Conservation (phyloP, 35 echinoderm and acorn worm genomes). For the Anneissia japonica region DNA sequence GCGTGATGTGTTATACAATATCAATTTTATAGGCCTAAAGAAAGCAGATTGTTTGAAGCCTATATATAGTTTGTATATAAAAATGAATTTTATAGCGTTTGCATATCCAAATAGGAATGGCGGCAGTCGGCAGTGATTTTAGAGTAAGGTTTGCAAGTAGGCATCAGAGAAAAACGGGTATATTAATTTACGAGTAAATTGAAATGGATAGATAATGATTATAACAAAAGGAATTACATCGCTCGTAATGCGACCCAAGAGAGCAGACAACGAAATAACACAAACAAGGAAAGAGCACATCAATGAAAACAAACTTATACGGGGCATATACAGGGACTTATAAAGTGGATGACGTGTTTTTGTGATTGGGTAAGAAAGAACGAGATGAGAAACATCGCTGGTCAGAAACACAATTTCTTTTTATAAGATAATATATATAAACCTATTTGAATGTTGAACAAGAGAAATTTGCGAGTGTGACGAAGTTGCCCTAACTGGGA, state of each 20-base stretch:
- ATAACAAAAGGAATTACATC: constrained; percentile 2
- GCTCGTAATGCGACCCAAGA: not conserved
- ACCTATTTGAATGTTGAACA: too few relatives aligned
- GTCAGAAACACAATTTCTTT: too few relatives aligned
- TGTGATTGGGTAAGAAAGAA: too few relatives aligned
- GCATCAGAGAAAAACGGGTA: not conserved
- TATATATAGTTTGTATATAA: not conserved
- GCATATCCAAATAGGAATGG: not conserved
- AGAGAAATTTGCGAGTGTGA: too few relatives aligned
- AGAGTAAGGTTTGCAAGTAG: not conserved
- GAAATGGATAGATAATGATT: constrained; percentile 2
- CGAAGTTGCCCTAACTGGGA: too few relatives aligned
- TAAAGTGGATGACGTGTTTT: too few relatives aligned
- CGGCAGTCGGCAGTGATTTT: not conserved
- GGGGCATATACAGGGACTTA: too few relatives aligned
- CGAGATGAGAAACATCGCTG: too few relatives aligned
- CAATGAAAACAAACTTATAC: not conserved
- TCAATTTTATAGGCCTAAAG: not conserved
- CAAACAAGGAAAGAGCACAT: not conserved
- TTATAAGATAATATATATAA: too few relatives aligned
- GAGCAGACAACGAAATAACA: not conserved
- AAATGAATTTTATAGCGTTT: not conserved
- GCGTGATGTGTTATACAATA: not conserved
- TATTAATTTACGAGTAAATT: not conserved
- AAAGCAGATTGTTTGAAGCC: not conserved